These are phyloP conservation scores for Hirundo rustica DNA, from an alignment of 2,797 vertebrate genomes.

Conservation along the genomic window DNA sequence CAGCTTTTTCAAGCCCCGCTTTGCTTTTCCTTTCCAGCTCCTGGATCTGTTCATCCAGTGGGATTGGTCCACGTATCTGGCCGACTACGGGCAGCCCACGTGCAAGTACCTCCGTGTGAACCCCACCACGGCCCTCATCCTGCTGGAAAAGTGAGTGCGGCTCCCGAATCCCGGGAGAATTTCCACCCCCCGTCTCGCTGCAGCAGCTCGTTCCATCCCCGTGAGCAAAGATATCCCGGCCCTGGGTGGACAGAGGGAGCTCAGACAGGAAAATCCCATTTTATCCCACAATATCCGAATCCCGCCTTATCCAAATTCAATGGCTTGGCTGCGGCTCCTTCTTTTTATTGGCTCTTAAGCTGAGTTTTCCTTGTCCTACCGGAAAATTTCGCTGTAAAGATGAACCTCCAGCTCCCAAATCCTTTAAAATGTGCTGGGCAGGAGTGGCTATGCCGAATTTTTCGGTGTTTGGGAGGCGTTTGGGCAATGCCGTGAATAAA, in stretches of 20 bases:
- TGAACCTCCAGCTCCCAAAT: not conserved
- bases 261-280: not conserved
- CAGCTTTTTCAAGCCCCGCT: not conserved
- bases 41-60: slow-evolving; percentile 94
- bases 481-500: not conserved
- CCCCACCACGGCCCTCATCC: slow-evolving; percentile 86
- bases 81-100: slow-evolving; percentile 90
- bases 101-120: slow-evolving; percentile 95
- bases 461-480: not conserved
- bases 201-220: not conserved
- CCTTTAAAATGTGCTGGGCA: too few relatives aligned
- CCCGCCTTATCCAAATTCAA: not conserved
- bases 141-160: slow-evolving; percentile 92
- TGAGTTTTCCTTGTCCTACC: not conserved
- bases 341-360: not conserved
- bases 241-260: not conserved
- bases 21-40: slow-evolving; percentile 74
- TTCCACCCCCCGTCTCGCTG: not conserved
- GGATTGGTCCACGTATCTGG: slow-evolving; percentile 97
- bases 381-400: accelerated
- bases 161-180: accelerated
- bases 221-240: not conserved
- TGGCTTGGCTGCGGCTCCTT: not conserved
- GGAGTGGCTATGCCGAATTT: accelerated
- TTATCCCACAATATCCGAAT: not conserved